A percentile compares a stretch with the other conserved stretches of the same genome.
phyloP scores from a whole-genome alignment of 23 tunicate genomes.

The Trididemnum clinides region DNA sequence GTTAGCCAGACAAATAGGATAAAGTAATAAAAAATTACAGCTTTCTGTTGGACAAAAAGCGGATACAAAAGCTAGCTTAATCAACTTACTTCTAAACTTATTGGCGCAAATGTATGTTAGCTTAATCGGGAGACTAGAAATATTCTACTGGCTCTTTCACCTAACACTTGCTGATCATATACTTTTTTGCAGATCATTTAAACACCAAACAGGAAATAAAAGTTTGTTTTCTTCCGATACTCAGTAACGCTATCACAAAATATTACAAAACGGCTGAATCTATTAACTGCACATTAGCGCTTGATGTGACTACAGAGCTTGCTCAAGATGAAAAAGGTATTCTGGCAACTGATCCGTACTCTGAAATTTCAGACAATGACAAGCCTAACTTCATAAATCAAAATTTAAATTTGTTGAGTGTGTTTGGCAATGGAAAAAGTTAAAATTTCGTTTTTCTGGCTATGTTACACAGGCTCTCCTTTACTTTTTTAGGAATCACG shows the following conservation, averaged over 20 bases:
- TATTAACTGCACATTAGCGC: too few species aligned
- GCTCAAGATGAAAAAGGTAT: too few species aligned
- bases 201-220: background rate
- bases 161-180: background rate
- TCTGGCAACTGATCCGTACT: background rate
- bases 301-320: too few species aligned
- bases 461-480: background rate
- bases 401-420: background rate
- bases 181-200: background rate
- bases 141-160: background rate
- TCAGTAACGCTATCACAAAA: background rate
- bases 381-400: background rate
- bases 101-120: background rate
- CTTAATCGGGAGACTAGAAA: background rate
- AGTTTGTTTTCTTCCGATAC: background rate
- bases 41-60: too few species aligned
- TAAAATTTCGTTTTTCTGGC: background rate
- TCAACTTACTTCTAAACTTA: too few species aligned
- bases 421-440: constrained; percentile 3
- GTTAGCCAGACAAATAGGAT: too few species aligned
- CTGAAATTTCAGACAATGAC: background rate
- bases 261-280: too few species aligned
- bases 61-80: too few species aligned
- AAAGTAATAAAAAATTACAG: too few species aligned
- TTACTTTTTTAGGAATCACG: constrained; percentile 5